These are phyloP conservation scores for Vidua macroura DNA, from an alignment of 2,113 vertebrate species.

Conservation along the genomic window DNA sequence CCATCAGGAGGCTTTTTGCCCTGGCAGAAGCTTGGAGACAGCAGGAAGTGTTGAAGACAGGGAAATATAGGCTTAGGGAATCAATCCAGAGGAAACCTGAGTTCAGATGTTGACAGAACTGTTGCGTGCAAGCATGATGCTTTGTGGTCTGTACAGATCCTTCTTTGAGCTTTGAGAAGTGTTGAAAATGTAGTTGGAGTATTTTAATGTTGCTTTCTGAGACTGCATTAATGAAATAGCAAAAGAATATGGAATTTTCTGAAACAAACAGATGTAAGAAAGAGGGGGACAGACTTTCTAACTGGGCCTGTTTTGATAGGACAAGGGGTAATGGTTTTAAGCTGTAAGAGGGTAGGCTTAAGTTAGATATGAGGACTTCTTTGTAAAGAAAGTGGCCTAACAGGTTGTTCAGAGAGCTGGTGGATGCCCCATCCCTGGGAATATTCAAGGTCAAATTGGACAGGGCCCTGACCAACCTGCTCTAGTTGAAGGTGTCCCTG, in stretches of 20 bases:
- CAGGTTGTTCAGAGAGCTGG: background rate
- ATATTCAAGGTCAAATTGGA: background rate
- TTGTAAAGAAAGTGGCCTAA: background rate
- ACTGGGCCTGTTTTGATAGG: accelerated
- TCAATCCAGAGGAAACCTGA: background rate
- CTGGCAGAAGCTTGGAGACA: background rate
- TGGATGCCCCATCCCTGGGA: background rate
- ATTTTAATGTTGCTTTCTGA: background rate
- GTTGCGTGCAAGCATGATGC: background rate
- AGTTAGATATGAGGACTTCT: background rate
- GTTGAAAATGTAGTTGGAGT: background rate
- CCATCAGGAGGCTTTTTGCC: background rate
- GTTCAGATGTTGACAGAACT: background rate
- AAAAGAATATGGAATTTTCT: background rate
- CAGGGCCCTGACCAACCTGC: background rate
- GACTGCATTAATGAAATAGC: background rate
- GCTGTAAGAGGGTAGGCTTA: background rate
- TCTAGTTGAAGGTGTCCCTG: background rate
- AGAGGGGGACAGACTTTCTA: background rate
- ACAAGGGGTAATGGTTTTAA: background rate
- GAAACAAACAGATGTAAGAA: background rate
- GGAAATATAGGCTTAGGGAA: background rate
- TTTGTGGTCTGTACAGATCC: background rate
- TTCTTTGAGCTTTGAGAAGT: background rate
- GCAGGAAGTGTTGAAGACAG: background rate